Evolutionary conservation across 1,140 invertebrate species (phyloP), one percentile per base, ranked within the genome.

Genomic region (Dermatophagoides farinae): DNA sequence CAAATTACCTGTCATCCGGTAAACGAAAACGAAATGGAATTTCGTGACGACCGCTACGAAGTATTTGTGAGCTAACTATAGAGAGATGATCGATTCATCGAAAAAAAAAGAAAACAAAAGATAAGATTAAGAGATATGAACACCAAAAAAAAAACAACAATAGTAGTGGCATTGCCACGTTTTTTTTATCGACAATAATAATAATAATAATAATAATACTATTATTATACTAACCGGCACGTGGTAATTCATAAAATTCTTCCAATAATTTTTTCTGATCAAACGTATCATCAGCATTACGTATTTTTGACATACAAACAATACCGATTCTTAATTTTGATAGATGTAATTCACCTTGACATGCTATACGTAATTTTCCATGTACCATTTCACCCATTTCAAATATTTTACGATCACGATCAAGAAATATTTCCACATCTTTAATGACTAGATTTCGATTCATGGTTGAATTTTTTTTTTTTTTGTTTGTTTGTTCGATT

Each of bases 21-120:
- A 60, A 40, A 50, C 14, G 31, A 22, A 60, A 60, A 16, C 44
- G 16, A 50, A 60, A 60, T n/a, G 58, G 58, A 2, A 60, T 60
- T 37, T 60, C 58, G 23, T 60, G 58, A 41, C 8, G 31, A 10
- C 58, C 58, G 11, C 18, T 46, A 16, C 31, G 58, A 12, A 60
- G 22, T 18, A 50, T 43, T 39, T 47, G 53, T 11, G 53, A 55
- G 38, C 14, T 44, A 11, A 55, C 53, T 55, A n/a, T n/a, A n/a
- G 11, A 4, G 4, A 25, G 1, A 4, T 18, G n/a, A 23, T 47
- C 46, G 8, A 31, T 31, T 8, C 2, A 31, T 31, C 8, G 2
- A 47, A 47, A 47, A 47, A 23, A 47, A 23, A 47, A 47, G 46
- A 47, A 4, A 4, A 4, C n/a, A 47, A 23, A 1, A 47, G 46